A percentile compares a stretch with the other conserved stretches of the same genome.
Conservation (phyloP, 2,113 vertebrate genomes). For the Tretioscincus oriximinensis region DNA sequence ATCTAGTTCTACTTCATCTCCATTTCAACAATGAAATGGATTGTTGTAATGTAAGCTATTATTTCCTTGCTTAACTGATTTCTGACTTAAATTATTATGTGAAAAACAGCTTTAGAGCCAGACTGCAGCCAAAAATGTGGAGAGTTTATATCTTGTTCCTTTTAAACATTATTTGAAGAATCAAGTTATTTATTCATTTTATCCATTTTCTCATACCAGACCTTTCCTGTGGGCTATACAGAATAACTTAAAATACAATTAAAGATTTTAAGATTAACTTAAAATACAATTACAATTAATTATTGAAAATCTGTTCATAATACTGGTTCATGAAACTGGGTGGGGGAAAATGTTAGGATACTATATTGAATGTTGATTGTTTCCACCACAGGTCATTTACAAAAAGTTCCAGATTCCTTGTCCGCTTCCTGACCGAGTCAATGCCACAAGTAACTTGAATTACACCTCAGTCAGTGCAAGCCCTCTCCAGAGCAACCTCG, state of each 20-base stretch:
- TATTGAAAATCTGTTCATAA: too few species aligned
- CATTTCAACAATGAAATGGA: background rate
- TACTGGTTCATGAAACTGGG: too few species aligned
- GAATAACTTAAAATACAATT: too few species aligned
- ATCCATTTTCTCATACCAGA: too few species aligned
- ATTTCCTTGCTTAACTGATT: background rate
- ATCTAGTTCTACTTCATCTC: background rate
- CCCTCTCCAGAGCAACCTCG: slow-evolving; percentile 66
- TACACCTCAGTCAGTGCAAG: slow-evolving; percentile 50
- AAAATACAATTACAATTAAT: too few species aligned
- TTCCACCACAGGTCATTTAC: slow-evolving; percentile 85
- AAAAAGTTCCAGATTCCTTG: slow-evolving; percentile 95
- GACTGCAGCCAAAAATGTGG: background rate
- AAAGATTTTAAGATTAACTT: too few species aligned
- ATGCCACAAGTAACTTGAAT: slow-evolving; percentile 75
- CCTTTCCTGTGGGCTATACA: too few species aligned
- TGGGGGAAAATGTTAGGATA: too few species aligned
- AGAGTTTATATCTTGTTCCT: too few species aligned
- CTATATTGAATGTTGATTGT: accelerated
- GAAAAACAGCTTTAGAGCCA: background rate
- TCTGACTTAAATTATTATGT: background rate
- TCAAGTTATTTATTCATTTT: too few species aligned
- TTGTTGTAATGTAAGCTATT: background rate
- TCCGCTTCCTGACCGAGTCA: slow-evolving; percentile 77
- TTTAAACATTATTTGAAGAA: too few species aligned